Conservation (phyloP, 1,140 invertebrate species). For the Trachymyrmex septentrionalis region DNA sequence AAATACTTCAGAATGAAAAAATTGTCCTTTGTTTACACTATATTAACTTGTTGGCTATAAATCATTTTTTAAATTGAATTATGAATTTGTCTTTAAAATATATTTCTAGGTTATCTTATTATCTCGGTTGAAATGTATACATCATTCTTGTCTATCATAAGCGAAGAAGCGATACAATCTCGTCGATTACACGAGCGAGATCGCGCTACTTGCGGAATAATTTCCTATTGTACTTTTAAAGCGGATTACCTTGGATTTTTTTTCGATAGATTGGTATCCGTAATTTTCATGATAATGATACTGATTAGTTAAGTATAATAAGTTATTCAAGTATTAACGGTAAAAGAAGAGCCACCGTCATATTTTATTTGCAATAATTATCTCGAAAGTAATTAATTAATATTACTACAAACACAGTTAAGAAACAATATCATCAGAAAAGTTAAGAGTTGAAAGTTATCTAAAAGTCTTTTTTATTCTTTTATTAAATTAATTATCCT, state of each 20-base stretch:
- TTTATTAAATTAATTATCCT: neutral
- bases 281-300: neutral
- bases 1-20: too few species aligned
- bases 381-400: neutral
- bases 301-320: neutral
- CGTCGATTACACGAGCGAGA: slow-evolving; percentile 51
- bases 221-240: slow-evolving; percentile 64
- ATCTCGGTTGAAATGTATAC: neutral
- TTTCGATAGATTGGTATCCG: neutral
- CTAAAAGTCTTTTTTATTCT: too few species aligned
- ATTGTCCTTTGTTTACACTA: too few species aligned
- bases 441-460: too few species aligned
- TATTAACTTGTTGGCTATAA: too few species aligned
- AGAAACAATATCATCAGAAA: neutral
- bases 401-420: neutral
- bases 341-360: neutral
- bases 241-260: slow-evolving; percentile 54
- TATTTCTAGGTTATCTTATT: slow-evolving; percentile 12
- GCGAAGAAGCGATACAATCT: slow-evolving; percentile 62
- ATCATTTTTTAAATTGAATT: neutral
- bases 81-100: slow-evolving; percentile 1
- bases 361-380: neutral
- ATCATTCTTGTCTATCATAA: slow-evolving; percentile 18
- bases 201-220: slow-evolving; percentile 37
- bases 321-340: neutral